Evolutionary conservation across 2,113 vertebrate genomes (phyloP).

Genomic region (Fukomys damarensis): DNA sequence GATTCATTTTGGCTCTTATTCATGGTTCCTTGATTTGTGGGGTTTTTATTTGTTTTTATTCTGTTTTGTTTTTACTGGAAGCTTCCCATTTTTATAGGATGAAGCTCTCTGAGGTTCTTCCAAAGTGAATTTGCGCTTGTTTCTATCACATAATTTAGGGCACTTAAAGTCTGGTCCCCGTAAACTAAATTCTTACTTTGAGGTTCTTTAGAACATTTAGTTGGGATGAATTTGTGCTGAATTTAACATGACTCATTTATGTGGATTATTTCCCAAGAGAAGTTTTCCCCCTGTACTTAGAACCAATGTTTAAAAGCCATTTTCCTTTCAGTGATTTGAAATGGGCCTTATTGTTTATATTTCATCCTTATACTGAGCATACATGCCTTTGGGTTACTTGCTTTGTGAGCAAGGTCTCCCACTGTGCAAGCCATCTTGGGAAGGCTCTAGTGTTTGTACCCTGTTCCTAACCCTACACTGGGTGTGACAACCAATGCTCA

Average conservation of each 20-base stretch:
- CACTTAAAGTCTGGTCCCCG: neutral
- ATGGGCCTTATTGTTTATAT: neutral
- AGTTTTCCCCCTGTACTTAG: neutral
- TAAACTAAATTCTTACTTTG: slow-evolving; percentile 53
- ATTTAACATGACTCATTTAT: slow-evolving; percentile 14
- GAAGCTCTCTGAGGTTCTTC: slow-evolving; percentile 50
- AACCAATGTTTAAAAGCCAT: neutral
- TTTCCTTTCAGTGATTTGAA: neutral
- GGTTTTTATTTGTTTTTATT: slow-evolving; percentile 27
- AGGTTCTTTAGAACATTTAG: slow-evolving; percentile 30
- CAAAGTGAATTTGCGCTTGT: slow-evolving; percentile 9
- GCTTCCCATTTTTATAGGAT: slow-evolving; percentile 1
- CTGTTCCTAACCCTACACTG: neutral
- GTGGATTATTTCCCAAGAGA: neutral
- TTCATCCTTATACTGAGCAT: neutral
- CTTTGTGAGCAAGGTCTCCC: neutral
- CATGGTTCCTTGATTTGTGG: neutral
- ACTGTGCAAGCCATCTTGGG: neutral
- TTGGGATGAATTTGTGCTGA: slow-evolving; percentile 12
- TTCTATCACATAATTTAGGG: slow-evolving; percentile 32
- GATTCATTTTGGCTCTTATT: slow-evolving; percentile 23
- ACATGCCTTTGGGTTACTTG: neutral
- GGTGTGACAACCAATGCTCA: neutral
- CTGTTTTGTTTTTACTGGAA: slow-evolving; percentile 37
- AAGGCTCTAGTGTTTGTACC: neutral